These are phyloP conservation scores for Paedocypris micromegethes DNA, from an alignment of 2,797 vertebrate genomes.

Conservation along the genomic window DNA sequence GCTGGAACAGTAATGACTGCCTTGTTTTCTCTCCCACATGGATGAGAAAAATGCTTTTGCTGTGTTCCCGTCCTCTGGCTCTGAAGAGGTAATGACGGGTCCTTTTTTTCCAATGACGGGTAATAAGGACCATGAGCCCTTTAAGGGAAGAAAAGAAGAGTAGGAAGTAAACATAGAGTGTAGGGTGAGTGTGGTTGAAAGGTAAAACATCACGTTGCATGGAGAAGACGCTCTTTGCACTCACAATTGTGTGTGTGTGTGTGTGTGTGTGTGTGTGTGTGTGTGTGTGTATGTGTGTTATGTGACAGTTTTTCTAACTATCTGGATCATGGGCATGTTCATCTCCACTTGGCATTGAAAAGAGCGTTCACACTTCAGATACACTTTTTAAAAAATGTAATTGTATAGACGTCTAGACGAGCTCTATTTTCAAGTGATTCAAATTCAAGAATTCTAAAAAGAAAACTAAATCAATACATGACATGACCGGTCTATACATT, in stretches of 20 bases:
- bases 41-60: constrained; percentile 24
- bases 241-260: constrained; percentile 15
- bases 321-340: constrained; percentile 16
- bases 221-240: constrained; percentile 31
- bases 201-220: constrained; percentile 18
- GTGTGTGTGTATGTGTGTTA: constrained; percentile 17
- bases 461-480: too few relatives aligned
- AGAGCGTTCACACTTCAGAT: too few relatives aligned
- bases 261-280: constrained; percentile 24
- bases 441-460: too few relatives aligned
- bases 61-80: constrained; percentile 21
- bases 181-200: constrained; percentile 25
- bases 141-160: constrained; percentile 31
- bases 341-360: neutral
- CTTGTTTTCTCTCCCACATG: constrained; percentile 23
- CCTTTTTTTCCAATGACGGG: constrained; percentile 41
- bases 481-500: too few relatives aligned
- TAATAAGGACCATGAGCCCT: constrained; percentile 45
- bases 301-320: constrained; percentile 21
- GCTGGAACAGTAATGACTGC: constrained; percentile 41
- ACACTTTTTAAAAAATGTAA: too few relatives aligned
- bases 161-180: constrained; percentile 27
- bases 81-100: constrained; percentile 41
- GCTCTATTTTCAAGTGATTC: too few relatives aligned
- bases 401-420: too few relatives aligned